Base-by-base conservation (phyloP, 2,888 invertebrate genomes). In the Agonum fuliginosum region DNA sequence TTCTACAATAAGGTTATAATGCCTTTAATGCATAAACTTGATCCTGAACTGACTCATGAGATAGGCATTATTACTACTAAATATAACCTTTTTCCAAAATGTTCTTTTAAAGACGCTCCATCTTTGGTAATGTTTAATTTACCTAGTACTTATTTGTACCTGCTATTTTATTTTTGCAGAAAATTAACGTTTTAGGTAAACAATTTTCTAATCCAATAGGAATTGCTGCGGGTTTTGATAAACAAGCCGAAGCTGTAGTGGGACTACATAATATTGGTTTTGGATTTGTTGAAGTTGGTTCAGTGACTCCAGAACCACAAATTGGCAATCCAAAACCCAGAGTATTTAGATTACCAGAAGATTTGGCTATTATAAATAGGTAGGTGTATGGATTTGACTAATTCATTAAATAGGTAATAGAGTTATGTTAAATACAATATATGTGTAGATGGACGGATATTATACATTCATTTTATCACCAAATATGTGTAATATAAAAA, bases 151-250 rank as follows among this genome's bases (percentile, higher is more conserved):
- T 43, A 14, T 17, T 17, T n/a, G 17, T 34, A 65, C n/a, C n/a
- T n/a, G n/a, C n/a, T n/a, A n/a, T n/a, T n/a, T n/a, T n/a, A n/a
- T 80, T 70, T 72, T 82, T 85, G 85, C 82, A 95, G 95, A 89
- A 90, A 84, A 93, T 93, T 0, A 89, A 88, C 72, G 88, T 97
- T 58, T 93, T 95, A 85, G 91, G 91, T 19, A 88, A 91, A 79
- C 86, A 92, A 10, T 91, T 99, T 79, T 88, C 90, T 73, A 98
- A 97, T 88, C 99, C 99, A 0, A 87, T 99, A 81, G 99, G 99
- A n/a, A 92, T 99, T 83, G 99, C 99, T 22, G 99, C 99, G 77
- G 99, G 99, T 3, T 99, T 99, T 88, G 99, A 99, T 86, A 99
- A 99, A 87, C 93, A 99, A 87, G 98, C 93, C 3, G 97, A 98